phyloP scores from a whole-genome alignment of 2,888 invertebrate genomes.

The Bembecia ichneumoniformis region DNA sequence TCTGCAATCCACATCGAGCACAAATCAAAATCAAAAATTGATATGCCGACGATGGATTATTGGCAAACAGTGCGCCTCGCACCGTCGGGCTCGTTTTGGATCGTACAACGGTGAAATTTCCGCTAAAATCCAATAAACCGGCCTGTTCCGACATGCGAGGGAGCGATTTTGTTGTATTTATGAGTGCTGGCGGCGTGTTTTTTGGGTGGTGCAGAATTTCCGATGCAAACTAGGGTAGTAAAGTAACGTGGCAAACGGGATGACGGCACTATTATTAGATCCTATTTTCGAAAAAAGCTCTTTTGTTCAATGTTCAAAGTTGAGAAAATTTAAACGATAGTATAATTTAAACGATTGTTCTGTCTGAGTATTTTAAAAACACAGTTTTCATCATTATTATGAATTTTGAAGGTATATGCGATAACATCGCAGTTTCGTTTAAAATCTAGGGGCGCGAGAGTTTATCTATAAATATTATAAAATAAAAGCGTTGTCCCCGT shows the following conservation, averaged over 20 bases:
- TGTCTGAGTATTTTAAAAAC: too few relatives aligned
- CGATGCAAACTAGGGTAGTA: slow-evolving; percentile 1
- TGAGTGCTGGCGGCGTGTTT: slow-evolving; percentile 6
- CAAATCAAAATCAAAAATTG: slow-evolving; percentile 60
- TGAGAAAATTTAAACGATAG: too few relatives aligned
- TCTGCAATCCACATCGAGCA: slow-evolving; percentile 18
- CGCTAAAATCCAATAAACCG: slow-evolving; percentile 64
- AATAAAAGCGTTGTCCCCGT: too few relatives aligned
- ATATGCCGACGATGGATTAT: slow-evolving; percentile 41
- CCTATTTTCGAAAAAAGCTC: too few relatives aligned
- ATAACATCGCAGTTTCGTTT: too few relatives aligned
- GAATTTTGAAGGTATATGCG: too few relatives aligned
- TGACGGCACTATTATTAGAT: too few relatives aligned
- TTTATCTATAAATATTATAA: too few relatives aligned
- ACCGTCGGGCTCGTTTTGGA: slow-evolving; percentile 36
- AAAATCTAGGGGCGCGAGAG: too few relatives aligned
- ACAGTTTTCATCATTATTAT: too few relatives aligned
- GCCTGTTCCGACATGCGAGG: slow-evolving; percentile 26
- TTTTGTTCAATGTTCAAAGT: too few relatives aligned
- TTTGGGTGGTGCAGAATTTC: slow-evolving; percentile 3
- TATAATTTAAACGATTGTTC: too few relatives aligned
- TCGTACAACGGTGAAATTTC: slow-evolving; percentile 47
- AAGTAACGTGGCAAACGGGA: not conserved
- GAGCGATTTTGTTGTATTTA: slow-evolving; percentile 18
- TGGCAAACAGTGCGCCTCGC: slow-evolving; percentile 37